Evolutionary conservation across 2,888 invertebrate species (phyloP).

Genomic region (Falcaria lacertinaria): DNA sequence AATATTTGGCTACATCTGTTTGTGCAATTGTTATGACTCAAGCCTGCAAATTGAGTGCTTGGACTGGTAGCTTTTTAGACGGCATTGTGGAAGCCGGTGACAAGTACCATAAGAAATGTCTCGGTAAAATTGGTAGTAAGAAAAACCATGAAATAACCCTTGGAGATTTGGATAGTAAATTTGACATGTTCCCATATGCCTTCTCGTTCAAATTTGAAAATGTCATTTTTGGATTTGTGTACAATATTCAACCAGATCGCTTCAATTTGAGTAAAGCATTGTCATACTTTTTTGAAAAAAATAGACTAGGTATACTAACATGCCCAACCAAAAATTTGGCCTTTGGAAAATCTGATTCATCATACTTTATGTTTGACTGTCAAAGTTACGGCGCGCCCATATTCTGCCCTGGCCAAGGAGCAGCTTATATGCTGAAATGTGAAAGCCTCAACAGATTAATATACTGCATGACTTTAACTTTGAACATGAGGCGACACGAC

Average conservation of each 20-base stretch:
- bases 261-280: constrained; percentile 83
- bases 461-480: constrained; percentile 81
- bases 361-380: constrained; percentile 85
- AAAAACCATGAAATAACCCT: constrained; percentile 79
- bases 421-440: constrained; percentile 81
- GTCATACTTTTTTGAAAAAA: constrained; percentile 78
- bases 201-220: constrained; percentile 79
- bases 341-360: constrained; percentile 70
- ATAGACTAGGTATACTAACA: constrained; percentile 75
- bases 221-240: constrained; percentile 81
- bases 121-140: constrained; percentile 52
- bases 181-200: constrained; percentile 77
- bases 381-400: constrained; percentile 81
- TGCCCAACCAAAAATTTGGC: constrained; percentile 75
- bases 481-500: constrained; percentile 77
- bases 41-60: constrained; percentile 80
- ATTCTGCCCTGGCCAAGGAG: constrained; percentile 78
- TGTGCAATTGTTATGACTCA: constrained; percentile 79
- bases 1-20: constrained; percentile 81
- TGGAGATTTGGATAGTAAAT: constrained; percentile 76
- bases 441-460: constrained; percentile 80
- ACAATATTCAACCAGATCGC: constrained; percentile 72
- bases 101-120: constrained; percentile 75
- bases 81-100: constrained; percentile 81
- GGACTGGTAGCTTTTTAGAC: constrained; percentile 82